Base-by-base conservation (phyloP, 2,113 vertebrate genomes). In the Marmota monax region DNA sequence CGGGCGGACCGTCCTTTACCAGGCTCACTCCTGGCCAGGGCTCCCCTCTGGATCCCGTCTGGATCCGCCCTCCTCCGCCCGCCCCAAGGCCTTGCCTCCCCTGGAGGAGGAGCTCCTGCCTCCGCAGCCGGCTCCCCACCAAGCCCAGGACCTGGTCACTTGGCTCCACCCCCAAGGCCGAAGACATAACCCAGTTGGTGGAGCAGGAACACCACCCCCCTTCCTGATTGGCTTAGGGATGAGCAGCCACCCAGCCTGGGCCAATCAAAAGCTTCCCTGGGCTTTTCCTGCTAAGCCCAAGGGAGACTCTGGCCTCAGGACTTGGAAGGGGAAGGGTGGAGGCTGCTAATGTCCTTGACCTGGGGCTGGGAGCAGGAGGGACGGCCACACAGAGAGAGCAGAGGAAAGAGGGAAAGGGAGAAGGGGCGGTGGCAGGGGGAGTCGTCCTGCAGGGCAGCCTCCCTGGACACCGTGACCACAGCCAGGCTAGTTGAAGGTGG, bases 251-350 rank as follows among this genome's bases (percentile, higher is more conserved):
- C 39, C n/a, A 67, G 32, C 4, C 12, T 72, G 17, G 22, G 25
- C 70, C 61, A 73, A 80, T 88, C 72, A 80, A 17, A 96, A 63
- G 39, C 58, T 78, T 92, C 74, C 32, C 20, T 61, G 86, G 25
- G 88, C 5, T 79, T 78, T 78, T 51, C 42, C 14, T 3, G 20
- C 10, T 67, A 56, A 69, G 32, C 25, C 10, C 0, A 2, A 58
- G 29, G 37, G 42, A 61, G 29, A 12, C 14, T 80, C 65, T n/a
- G 48, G 34, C 20, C 48, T 76, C 12, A 23, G 7, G 32, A 29
- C 17, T 63, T 2, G 17, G 48, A 11, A 80, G 39, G 29, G 23
- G 77, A 3, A 67, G 61, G 39, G 39, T 29, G 69, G 58, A 86
- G 74, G 70, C 37, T 14, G n/a, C 39, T 3, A 37, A 7, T 23